Evolutionary conservation across 1,140 invertebrate species (phyloP).

Genomic region (Spodoptera frugiperda): DNA sequence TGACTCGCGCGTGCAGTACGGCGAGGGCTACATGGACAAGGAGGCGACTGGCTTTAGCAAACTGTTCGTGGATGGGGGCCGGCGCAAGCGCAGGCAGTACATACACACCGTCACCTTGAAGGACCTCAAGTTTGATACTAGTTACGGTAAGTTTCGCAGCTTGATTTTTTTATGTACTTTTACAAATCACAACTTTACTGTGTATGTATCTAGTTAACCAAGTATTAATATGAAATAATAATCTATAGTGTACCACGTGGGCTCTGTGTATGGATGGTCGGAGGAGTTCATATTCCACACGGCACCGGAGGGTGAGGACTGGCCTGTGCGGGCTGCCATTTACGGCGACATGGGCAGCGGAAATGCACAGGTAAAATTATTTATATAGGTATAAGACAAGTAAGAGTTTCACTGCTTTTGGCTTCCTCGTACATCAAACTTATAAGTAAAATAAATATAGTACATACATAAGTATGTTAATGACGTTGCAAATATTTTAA

Average conservation of each 20-base stretch:
- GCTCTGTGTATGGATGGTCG: conserved; percentile 93
- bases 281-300: conserved; percentile 92
- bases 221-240: background rate
- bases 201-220: too few species aligned
- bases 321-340: conserved; percentile 93
- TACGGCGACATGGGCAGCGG: conserved; percentile 97
- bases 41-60: conserved; percentile 87
- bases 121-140: conserved; percentile 87
- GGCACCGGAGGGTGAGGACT: conserved; percentile 87
- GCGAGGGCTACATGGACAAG: conserved; percentile 87
- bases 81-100: conserved; percentile 89
- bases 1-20: conserved; percentile 92
- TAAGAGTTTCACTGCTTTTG: too few species aligned
- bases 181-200: background rate
- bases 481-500: too few species aligned
- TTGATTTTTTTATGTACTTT: background rate
- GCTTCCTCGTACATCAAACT: too few species aligned
- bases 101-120: conserved; percentile 91
- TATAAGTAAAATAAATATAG: too few species aligned
- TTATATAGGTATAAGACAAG: too few species aligned
- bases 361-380: conserved; percentile 88
- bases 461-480: too few species aligned
- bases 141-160: conserved; percentile 87
- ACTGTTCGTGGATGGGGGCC: conserved; percentile 94
- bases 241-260: conserved; percentile 92